A percentile compares a stretch with the other conserved stretches of the same genome.
These are phyloP conservation scores for Diceros bicornis DNA, from an alignment of 2,797 vertebrate genomes.

Conservation along the genomic window DNA sequence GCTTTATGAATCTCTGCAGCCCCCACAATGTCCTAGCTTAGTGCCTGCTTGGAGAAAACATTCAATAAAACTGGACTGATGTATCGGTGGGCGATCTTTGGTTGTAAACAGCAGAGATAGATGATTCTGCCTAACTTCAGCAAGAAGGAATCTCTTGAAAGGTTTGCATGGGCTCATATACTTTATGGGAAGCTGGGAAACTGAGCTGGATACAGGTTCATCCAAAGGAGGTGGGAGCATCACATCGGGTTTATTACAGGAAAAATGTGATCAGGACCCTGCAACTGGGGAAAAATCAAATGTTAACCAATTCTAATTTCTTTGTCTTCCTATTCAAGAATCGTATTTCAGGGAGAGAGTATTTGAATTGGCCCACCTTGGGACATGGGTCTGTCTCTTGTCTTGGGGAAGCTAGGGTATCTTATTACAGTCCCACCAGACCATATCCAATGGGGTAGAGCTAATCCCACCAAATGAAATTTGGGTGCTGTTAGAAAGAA, in stretches of 20 bases:
- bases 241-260: background rate
- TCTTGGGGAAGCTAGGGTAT: background rate
- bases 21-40: background rate
- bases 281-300: background rate
- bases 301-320: background rate
- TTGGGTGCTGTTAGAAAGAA: background rate
- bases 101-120: conserved; percentile 3
- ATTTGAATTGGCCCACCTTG: background rate
- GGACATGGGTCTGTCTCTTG: background rate
- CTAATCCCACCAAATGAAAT: background rate
- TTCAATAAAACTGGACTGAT: background rate
- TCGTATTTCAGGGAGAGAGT: background rate
- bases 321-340: background rate
- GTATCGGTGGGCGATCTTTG: background rate
- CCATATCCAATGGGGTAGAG: background rate
- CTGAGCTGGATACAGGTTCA: background rate
- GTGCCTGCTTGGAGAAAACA: conserved; percentile 41
- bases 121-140: background rate
- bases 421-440: background rate
- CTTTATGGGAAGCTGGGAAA: conserved; percentile 3
- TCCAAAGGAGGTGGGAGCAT: background rate
- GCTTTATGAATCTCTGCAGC: background rate
- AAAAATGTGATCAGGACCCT: background rate
- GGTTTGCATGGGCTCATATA: background rate
- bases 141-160: background rate